Evolutionary conservation across 2,888 invertebrate genomes (phyloP), one percentile per base, ranked within the genome.

Genomic region (Megaustenia siamemsis): DNA sequence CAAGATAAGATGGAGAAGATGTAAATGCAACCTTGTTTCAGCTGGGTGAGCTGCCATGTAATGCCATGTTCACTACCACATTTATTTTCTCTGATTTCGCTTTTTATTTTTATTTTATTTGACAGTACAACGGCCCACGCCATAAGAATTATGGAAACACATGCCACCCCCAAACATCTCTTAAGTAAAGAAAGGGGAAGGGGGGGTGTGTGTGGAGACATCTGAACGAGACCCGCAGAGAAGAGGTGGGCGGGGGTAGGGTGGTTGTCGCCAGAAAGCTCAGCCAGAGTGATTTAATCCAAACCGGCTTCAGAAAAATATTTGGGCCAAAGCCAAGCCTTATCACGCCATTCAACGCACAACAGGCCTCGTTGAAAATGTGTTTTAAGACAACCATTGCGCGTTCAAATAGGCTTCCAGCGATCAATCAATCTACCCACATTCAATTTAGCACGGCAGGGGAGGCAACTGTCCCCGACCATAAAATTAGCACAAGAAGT

Each of bases 401-500:
- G 10, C 82, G 45, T 15, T 24, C 32, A 32, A 32, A 49, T 49
- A 32, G 28, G 75, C 75, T 53, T 75, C n/a, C 45, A 75, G n/a
- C 49, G 75, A 75, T 75, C 75, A 75, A 75, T 75, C 75, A 75
- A 75, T 45, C 49, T 32, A 45, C 28, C 49, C 28, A 32, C 8
- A 75, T 53, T 76, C 56, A 56, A 76, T 76, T 76, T 60, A 38
- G 76, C 76, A 56, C 76, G 24, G 56, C 76, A 56, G 56, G 76
- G 56, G 38, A 60, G 38, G 38, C 5, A 56, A 56, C 15, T 32
- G 56, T 35, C 56, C 35, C 38, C 28, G n/a, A 60, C 35, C 43
- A 60, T 76, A 76, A 76, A 60, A 76, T 76, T 76, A 76, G 56
- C 76, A 76, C 68, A 49, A 49, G 69, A 80, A 49, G 8, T 53